Conservation (phyloP, 30 jellyfish, hydroid and myxozoan species). For the Hydra vulgaris region DNA sequence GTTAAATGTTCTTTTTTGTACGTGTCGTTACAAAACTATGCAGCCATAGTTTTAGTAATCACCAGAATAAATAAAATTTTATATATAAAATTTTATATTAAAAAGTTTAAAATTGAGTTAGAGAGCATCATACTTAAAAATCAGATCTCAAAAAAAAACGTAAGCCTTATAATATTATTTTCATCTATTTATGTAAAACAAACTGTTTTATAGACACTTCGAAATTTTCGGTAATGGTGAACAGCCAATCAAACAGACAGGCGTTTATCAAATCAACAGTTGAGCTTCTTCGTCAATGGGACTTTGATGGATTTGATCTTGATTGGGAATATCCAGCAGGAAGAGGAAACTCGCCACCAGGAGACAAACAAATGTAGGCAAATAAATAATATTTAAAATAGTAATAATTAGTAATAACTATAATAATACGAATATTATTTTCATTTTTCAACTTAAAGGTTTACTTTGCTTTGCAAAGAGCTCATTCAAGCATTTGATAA, state of each 20-base stretch:
- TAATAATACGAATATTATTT: neutral
- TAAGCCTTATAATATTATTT: neutral
- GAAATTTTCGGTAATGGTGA: conserved; percentile 78
- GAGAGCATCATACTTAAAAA: too few relatives aligned
- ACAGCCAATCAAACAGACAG: conserved; percentile 55
- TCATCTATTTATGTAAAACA: neutral
- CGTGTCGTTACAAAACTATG: too few relatives aligned
- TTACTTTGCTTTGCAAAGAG: conserved; percentile 66
- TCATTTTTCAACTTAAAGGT: conserved; percentile 16
- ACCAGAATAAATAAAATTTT: too few relatives aligned
- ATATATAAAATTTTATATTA: too few relatives aligned
- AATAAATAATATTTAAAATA: too few relatives aligned
- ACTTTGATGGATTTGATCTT: conserved; percentile 84
- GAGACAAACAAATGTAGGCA: conserved; percentile 48
- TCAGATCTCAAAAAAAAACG: too few relatives aligned
- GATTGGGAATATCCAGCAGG: conserved; percentile 97
- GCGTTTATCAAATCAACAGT: conserved; percentile 69
- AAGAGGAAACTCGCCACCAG: conserved; percentile 95
- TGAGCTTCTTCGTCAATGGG: conserved; percentile 67
- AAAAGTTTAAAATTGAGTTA: too few relatives aligned
- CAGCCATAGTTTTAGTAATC: too few relatives aligned
- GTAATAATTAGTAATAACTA: neutral
- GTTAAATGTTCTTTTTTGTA: neutral
- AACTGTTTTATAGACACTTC: neutral
- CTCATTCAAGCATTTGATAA: conserved; percentile 59